Evolutionary conservation across 2,797 vertebrate species (phyloP), one percentile per base, ranked within the genome.

Genomic region (Pipistrellus pipistrellus): DNA sequence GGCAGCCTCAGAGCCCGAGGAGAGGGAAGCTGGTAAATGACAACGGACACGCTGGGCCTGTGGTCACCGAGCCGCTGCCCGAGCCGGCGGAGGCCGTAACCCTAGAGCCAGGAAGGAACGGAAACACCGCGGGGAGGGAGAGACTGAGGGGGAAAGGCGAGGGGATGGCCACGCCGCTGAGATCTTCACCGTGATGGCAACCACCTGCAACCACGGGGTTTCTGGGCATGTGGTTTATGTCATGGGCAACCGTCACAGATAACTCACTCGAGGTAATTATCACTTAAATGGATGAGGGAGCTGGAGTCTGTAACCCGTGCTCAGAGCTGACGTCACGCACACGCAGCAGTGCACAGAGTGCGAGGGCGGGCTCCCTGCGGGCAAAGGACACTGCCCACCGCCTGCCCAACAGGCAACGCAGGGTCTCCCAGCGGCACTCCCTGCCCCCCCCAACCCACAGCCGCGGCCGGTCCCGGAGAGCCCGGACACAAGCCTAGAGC

Each of bases 391-490:
- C 51, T 0, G 3, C 75, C 51, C 21, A 13, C 32, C 51, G 0
- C 51, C 8, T 20, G 7, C 9, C 4, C 32, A 14, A 3, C 15
- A 18, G 0, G 35, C 57, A 18, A 21, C 0, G 6, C n/a, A n/a
- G 2, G 8, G 38, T 10, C 30, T 35, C 25, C 41, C 17, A 44
- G 53, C 72, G 0, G 6, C 55, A 17, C 27, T 32, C 25, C 51
- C 27, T 6, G 57, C 57, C 25, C 55, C 57, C 57, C 57, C 23
- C 5, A 21, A 13, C 25, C 25, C 57, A 2, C 44, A 32, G 7
- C 35, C 4, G 7, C 46, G 2, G 8, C 8, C 8, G 8, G 8
- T 7, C 32, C 41, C 23, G 71, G 27, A 53, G 30, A 2, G 15
- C 57, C 4, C 11, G 38, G 2, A 11, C 1, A 1, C 12, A 38